These are phyloP conservation scores for Pyxicephalus adspersus DNA, from an alignment of 2,113 vertebrate genomes.

Conservation along the genomic window DNA sequence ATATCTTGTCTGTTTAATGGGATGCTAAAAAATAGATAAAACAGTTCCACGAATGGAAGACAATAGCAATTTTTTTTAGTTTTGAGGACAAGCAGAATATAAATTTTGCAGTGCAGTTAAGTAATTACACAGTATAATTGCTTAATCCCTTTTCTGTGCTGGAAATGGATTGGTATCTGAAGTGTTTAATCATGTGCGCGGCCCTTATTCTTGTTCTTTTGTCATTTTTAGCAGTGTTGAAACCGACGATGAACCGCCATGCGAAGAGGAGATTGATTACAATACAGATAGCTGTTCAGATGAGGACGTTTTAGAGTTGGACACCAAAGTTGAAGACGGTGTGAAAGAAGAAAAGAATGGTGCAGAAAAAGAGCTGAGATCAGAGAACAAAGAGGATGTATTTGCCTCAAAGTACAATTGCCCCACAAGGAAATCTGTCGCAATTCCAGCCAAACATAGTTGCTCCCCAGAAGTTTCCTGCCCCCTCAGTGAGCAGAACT, in stretches of 20 bases:
- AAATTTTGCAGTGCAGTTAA: conserved; percentile 2
- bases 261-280: conserved; percentile 85
- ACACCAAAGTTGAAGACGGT: conserved; percentile 66
- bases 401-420: conserved; percentile 45
- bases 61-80: background rate
- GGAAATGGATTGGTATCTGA: conserved; percentile 34
- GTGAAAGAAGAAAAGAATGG: conserved; percentile 53
- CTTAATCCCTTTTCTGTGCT: conserved; percentile 29
- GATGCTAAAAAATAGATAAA: conserved; percentile 14
- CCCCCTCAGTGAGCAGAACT: conserved; percentile 52
- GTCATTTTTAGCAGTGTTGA: conserved; percentile 58
- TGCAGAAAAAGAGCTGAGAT: conserved; percentile 46
- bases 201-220: conserved; percentile 16
- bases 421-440: background rate
- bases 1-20: background rate
- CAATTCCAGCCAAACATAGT: conserved; percentile 19
- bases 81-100: background rate
- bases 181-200: conserved; percentile 40
- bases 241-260: conserved; percentile 86
- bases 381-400: conserved; percentile 18
- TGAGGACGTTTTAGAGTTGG: conserved; percentile 65
- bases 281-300: conserved; percentile 67
- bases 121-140: conserved; percentile 26
- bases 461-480: background rate
- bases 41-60: background rate